These are phyloP conservation scores for Caenorhabditis latens DNA, from an alignment of 1,140 invertebrate species.

Conservation along the genomic window DNA sequence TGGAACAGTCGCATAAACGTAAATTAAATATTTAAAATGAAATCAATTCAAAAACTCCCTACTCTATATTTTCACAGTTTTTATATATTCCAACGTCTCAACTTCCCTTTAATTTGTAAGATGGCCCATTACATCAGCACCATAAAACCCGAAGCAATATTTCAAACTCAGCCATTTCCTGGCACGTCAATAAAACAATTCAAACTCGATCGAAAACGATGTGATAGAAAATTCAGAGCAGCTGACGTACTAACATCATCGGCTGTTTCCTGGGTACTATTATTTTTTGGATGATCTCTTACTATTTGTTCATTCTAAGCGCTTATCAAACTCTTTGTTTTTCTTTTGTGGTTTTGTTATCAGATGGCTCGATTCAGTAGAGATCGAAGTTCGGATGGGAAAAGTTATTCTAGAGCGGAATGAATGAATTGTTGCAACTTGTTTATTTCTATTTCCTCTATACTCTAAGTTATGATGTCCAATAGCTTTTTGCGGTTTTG, in stretches of 20 bases:
- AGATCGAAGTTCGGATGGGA: background rate
- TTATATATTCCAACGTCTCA: no score
- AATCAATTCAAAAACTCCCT: no score
- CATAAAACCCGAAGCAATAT: conserved; percentile 2
- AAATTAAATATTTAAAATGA: no score
- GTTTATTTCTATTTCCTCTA: conserved; percentile 24
- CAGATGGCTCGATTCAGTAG: background rate
- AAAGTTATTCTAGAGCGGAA: background rate
- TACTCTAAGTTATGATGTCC: conserved; percentile 6
- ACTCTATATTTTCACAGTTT: no score
- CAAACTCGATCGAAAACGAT: background rate
- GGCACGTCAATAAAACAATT: conserved; percentile 36
- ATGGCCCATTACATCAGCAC: background rate
- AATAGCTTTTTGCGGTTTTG: conserved; percentile 22
- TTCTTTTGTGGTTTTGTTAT: background rate
- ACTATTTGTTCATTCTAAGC: background rate
- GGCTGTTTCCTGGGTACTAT: background rate
- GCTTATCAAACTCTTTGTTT: conserved; percentile 5
- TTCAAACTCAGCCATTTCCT: background rate
- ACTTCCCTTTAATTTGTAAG: background rate
- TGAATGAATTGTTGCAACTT: conserved; percentile 38
- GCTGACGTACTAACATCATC: background rate
- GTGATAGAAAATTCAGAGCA: background rate
- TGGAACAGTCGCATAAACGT: no score
- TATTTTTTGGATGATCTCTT: background rate